Percentiles rank a stretch among this genome's conserved stretches.
phyloP scores from a whole-genome alignment of 2,888 invertebrate genomes.

The Chorisops tibialis region DNA sequence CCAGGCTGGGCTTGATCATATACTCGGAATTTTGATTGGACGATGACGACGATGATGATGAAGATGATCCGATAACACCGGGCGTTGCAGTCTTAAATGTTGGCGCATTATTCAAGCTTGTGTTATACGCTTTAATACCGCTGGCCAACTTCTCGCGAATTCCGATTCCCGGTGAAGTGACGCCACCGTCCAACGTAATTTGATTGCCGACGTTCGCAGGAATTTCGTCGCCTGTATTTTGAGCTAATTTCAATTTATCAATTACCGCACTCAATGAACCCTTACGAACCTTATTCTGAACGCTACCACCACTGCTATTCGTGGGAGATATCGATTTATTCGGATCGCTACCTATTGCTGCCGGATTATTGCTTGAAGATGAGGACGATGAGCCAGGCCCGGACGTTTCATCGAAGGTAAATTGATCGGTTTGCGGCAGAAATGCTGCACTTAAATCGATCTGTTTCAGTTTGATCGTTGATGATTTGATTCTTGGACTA shows the following conservation, averaged over 20 bases:
- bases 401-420: slow-evolving; percentile 31
- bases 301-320: not conserved
- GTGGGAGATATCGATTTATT: not conserved
- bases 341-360: not conserved
- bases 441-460: slow-evolving; percentile 58
- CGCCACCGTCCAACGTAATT: not conserved
- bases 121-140: slow-evolving; percentile 37
- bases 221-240: slow-evolving; percentile 43
- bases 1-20: slow-evolving; percentile 80
- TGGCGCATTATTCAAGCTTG: not conserved
- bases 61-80: not conserved
- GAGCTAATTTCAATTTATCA: slow-evolving; percentile 77
- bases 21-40: slow-evolving; percentile 74
- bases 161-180: not conserved
- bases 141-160: slow-evolving; percentile 44
- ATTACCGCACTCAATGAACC: slow-evolving; percentile 80
- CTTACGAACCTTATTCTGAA: slow-evolving; percentile 60
- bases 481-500: slow-evolving; percentile 66
- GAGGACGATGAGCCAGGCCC: slow-evolving; percentile 28
- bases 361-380: slow-evolving; percentile 3
- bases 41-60: not conserved
- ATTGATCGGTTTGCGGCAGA: slow-evolving; percentile 19
- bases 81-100: not conserved
- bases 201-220: not conserved
- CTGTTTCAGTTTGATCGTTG: slow-evolving; percentile 64